A percentile compares a stretch with the other conserved stretches of the same genome.
phyloP scores from a whole-genome alignment of 2,888 invertebrate genomes.

The Agonopterix subpropinquella region DNA sequence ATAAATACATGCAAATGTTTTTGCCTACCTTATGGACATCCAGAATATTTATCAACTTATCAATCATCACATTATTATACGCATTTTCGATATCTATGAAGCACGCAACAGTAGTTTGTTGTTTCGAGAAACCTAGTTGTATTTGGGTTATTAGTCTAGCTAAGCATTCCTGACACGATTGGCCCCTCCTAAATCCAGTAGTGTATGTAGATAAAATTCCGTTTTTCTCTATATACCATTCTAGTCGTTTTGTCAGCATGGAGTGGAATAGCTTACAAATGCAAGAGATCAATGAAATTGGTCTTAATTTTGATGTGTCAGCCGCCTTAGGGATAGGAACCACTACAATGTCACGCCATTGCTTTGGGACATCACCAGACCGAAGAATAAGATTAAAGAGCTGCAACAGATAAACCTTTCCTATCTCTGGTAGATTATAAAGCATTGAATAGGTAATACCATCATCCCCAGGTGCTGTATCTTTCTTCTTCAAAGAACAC shows the following conservation, averaged over 20 bases:
- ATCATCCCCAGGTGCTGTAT: slow-evolving; percentile 13
- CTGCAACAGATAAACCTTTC: slow-evolving; percentile 4
- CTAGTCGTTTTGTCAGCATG: slow-evolving; percentile 13
- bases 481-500: slow-evolving; percentile 8
- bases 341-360: no score
- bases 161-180: slow-evolving; percentile 8
- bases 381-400: slow-evolving; percentile 6
- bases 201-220: slow-evolving; percentile 8
- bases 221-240: slow-evolving; percentile 15
- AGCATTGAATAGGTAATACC: no score
- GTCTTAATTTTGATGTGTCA: no score
- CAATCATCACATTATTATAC: background rate
- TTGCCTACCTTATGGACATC: background rate
- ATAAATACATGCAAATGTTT: background rate
- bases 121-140: slow-evolving; percentile 10
- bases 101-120: slow-evolving; percentile 3
- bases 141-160: slow-evolving; percentile 5
- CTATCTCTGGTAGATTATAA: slow-evolving; percentile 8
- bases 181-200: slow-evolving; percentile 8
- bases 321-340: no score
- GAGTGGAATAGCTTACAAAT: slow-evolving; percentile 7
- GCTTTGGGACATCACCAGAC: no score
- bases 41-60: background rate
- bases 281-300: no score
- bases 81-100: background rate